Base-by-base conservation (phyloP, 2,888 invertebrate genomes). In the Drosophila mercatorum region DNA sequence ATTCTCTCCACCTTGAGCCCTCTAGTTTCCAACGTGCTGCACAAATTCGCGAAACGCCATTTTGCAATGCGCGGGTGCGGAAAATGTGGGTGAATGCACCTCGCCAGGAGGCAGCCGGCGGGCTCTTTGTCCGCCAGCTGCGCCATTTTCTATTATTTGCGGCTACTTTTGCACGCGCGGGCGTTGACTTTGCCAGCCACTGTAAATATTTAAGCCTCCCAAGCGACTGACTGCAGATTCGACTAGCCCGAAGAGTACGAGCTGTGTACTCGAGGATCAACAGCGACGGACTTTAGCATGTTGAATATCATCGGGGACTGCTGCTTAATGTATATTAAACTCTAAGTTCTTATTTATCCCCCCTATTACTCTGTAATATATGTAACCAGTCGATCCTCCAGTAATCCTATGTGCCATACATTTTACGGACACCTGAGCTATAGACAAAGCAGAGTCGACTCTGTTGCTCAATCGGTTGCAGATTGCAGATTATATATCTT, bases 21-120 rank as follows among this genome's bases (percentile, higher is more conserved):
- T 44, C 36, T 41, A 58, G 51, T 66, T 57, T 66, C 46, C 63
- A 49, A n/a, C 31, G 41, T 36, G 64, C 38, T 68, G 68, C 67
- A 78, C 59, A 80, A 80, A 70, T 72, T 68, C 71, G 72, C 75
- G 74, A 71, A 57, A 78, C 77, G 83, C 80, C 88, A 79, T 88
- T 81, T 86, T 85, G 75, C 65, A 70, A 61, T 76, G 63, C 69
- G 63, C 76, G 66, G 60, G 26, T 67, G 78, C 75, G 61, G 71
- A 71, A 78, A 88, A 86, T 86, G 82, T 87, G 82, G 86, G 86
- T 87, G 89, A 89, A 89, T 89, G 86, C 85, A 84, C 78, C 80
- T 72, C 73, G 40, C 63, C 53, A 58, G 64, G 62, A 52, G 66
- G 62, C 59, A 44, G n/a, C 58, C 43, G 22, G 14, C 53, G 61